Evolutionary conservation across 2,888 invertebrate genomes (phyloP), one percentile per base, ranked within the genome.

Genomic region (Hofmannophila pseudospretella): DNA sequence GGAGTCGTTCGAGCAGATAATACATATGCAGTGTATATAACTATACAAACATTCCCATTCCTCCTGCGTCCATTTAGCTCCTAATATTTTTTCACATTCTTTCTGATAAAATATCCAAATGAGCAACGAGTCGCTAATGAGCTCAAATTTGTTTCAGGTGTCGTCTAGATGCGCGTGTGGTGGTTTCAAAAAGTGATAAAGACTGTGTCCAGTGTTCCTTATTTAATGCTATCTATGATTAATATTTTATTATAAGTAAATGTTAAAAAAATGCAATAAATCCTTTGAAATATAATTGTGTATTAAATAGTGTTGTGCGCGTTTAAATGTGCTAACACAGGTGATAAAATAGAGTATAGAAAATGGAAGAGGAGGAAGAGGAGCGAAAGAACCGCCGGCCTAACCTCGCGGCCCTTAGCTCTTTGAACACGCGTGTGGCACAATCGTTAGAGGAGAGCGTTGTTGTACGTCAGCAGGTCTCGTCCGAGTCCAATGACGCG

Each of bases 401-500:
- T 37, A 80, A 73, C 37, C 68, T 84, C 25, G 82, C 81, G 12
- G 64, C 76, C 23, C 72, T 79, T 34, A 71, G 77, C 44, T 70
- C 80, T 8, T 50, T 81, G 23, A 80, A 76, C 36, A 46, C 80
- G 5, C 74, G 81, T 8, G 70, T 76, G 29, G 75, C 70, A 27
- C 81, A 84, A 47, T 69, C 84, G 2, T 53, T 82, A 33, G 85
- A 86, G 52, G 82, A 84, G 45, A 61, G 69, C 19, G n/a, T n/a
- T 16, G 54, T 47, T 34, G 53, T 84, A 26, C 73, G 70, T 7
- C 74, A 76, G 49, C 84, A 82, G 53, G 88, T 82, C 2, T 90
- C 90, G 37, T 89, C 89, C 8, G 90, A 90, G 49, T 90, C 90
- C 3, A 77, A 68, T 44, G 90, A 90, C 51, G 88, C 88, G 40